Evolutionary conservation across 2,888 invertebrate genomes (phyloP).

Genomic region (Muschampia plurimacula): DNA sequence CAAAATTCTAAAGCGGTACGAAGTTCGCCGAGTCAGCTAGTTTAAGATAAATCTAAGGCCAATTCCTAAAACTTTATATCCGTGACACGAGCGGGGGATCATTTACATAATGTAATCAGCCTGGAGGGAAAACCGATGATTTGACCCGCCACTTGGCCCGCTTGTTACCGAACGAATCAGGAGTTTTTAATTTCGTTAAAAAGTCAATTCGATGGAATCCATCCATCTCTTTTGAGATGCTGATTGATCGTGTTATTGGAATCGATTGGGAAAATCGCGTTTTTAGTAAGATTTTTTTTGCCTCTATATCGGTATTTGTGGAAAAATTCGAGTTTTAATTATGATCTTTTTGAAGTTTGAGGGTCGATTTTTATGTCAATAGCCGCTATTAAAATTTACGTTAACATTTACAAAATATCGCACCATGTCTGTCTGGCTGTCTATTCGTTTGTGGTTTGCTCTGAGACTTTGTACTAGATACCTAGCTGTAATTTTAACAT

Average conservation of each 20-base stretch:
- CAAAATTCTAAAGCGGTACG: too few species aligned
- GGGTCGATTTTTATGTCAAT: neutral
- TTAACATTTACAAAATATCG: too few species aligned
- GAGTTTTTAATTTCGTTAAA: slow-evolving; percentile 74
- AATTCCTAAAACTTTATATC: too few species aligned
- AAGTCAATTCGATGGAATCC: slow-evolving; percentile 52
- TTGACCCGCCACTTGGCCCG: slow-evolving; percentile 61
- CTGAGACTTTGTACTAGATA: too few species aligned
- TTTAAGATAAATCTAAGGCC: too few species aligned
- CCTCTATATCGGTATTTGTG: neutral
- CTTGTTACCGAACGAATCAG: slow-evolving; percentile 62
- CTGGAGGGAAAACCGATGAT: slow-evolving; percentile 70
- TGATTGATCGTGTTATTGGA: slow-evolving; percentile 53
- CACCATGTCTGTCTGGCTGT: too few species aligned
- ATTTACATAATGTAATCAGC: slow-evolving; percentile 81
- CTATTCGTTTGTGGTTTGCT: too few species aligned
- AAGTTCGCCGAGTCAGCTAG: too few species aligned
- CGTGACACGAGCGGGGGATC: slow-evolving; percentile 65
- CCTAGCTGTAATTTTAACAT: too few species aligned
- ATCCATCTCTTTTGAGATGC: slow-evolving; percentile 49
- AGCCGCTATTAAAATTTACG: too few species aligned
- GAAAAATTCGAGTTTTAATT: neutral
- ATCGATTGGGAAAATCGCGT: slow-evolving; percentile 39
- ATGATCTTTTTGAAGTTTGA: neutral
- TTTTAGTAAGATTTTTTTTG: neutral